Base-by-base conservation (phyloP, 92 coral and sea anemone species). In the Montipora capitata region DNA sequence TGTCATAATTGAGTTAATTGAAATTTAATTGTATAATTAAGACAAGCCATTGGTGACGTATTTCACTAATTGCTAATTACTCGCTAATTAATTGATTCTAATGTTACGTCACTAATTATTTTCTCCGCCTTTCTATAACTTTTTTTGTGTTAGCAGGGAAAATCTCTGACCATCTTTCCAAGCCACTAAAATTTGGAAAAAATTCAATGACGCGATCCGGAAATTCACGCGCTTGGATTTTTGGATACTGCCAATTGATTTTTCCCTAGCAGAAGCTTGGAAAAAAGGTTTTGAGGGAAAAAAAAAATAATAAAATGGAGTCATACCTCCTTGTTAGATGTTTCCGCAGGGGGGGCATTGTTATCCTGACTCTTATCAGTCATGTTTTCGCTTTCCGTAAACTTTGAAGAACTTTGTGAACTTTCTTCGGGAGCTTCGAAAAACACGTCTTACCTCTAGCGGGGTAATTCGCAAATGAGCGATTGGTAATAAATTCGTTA, bases 381-480 rank as follows among this genome's bases (percentile, higher is more conserved):
- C 84, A 64, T 61, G 5, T 14, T 61, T 2, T 77, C 13, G 40
- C 40, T 10, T 10, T 77, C 52, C 44, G 49, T 16, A 0, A 17
- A 9, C 51, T 77, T 41, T 10, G 40, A n/a, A 40, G 7, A n/a
- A 16, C 74, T 12, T 15, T 42, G 48, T 78, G 13, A 58, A 77
- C 54, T 48, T 42, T 51, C 64, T 27, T 4, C 62, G 61, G 13
- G 84, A 79, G 84, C 84, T 12, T 3, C 73, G 62, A 64, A 64
- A 78, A 64, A 79, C 74, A 79, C 84, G 84, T 45, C 84, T 79
- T 68, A 48, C 71, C 74, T 65, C 82, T 16, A 49, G 56, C 59
- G 15, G 3, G 45, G 44, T 64, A 51, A 79, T 38, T 27, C 62
- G 72, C 61, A 48, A 79, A 79, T 79, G 74, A 79, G 4, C 12